Percentiles rank a stretch among this genome's conserved stretches.
Evolutionary conservation across 2,888 invertebrate species (phyloP).

Genomic region (Rhodophaea formosa): DNA sequence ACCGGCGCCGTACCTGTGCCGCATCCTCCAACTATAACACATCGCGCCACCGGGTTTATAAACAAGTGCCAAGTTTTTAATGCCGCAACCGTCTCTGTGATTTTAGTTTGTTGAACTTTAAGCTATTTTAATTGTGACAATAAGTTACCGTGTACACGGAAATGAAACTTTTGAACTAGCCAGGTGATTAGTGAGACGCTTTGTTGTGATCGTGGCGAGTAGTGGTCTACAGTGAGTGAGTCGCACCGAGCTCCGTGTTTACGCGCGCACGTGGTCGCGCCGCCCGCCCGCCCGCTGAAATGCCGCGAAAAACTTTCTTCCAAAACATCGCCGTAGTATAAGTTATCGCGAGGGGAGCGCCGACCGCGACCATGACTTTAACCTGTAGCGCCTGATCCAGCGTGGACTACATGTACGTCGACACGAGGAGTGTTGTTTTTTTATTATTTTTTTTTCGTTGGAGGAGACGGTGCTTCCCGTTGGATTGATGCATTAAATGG

Average conservation of each 20-base stretch:
- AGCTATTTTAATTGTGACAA: constrained; percentile 48
- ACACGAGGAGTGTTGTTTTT: constrained; percentile 66
- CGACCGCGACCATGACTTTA: constrained; percentile 61
- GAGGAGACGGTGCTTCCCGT: constrained; percentile 74
- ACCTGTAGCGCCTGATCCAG: constrained; percentile 67
- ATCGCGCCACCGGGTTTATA: constrained; percentile 52
- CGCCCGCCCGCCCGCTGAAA: constrained; percentile 64
- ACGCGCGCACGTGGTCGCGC: constrained; percentile 71
- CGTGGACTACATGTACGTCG: constrained; percentile 70
- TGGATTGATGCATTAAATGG: constrained; percentile 78
- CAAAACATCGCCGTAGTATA: constrained; percentile 64
- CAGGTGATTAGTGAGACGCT: constrained; percentile 37
- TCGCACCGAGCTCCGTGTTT: constrained; percentile 49
- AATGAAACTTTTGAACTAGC: constrained; percentile 46
- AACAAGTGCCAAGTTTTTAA: constrained; percentile 66
- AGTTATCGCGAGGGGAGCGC: constrained; percentile 53
- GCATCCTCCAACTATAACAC: constrained; percentile 47
- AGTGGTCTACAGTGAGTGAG: constrained; percentile 10
- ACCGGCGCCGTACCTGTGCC: constrained; percentile 58
- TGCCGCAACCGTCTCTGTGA: constrained; percentile 52
- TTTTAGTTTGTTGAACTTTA: constrained; percentile 46
- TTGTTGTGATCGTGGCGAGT: constrained; percentile 28
- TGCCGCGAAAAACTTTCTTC: constrained; percentile 79
- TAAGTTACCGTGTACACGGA: constrained; percentile 42
- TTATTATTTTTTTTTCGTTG: constrained; percentile 78